Evolutionary conservation across 1,140 invertebrate genomes (phyloP).

Genomic region (Dysdera silvatica): DNA sequence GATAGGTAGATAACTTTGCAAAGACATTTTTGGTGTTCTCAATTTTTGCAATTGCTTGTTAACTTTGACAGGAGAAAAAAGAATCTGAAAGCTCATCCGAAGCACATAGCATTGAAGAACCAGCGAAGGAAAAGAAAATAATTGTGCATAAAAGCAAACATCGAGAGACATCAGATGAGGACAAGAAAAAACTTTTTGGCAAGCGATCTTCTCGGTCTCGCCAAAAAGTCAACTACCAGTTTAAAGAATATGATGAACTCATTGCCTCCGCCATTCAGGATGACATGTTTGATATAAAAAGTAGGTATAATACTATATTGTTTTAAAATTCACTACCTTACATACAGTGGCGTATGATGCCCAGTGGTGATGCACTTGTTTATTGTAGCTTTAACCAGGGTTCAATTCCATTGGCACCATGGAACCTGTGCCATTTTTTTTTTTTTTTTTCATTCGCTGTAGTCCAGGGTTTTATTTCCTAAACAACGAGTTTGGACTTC

Average conservation of each 20-base stretch:
- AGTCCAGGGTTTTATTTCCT: too few relatives aligned
- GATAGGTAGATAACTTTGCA: too few relatives aligned
- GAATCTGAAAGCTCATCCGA: constrained; percentile 36
- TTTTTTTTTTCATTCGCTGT: too few relatives aligned
- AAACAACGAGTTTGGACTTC: too few relatives aligned
- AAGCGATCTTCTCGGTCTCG: constrained; percentile 40
- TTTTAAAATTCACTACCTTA: not conserved
- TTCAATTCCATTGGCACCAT: too few relatives aligned
- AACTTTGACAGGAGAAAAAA: constrained; percentile 33
- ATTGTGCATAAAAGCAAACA: constrained; percentile 27
- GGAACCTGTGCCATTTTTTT: too few relatives aligned
- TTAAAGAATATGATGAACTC: constrained; percentile 87
- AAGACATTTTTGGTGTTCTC: not conserved
- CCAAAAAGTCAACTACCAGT: constrained; percentile 60
- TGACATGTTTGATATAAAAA: constrained; percentile 61
- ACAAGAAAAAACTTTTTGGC: constrained; percentile 18
- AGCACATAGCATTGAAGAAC: constrained; percentile 18
- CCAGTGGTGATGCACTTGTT: too few relatives aligned
- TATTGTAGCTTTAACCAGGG: too few relatives aligned
- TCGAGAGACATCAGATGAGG: constrained; percentile 4
- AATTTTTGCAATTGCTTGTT: not conserved
- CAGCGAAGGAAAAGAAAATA: constrained; percentile 29
- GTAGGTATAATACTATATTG: constrained; percentile 55
- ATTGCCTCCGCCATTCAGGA: constrained; percentile 85
- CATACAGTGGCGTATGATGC: too few relatives aligned